Evolutionary conservation across 2,797 vertebrate species (phyloP).

Genomic region (Halcyon chelicuti): DNA sequence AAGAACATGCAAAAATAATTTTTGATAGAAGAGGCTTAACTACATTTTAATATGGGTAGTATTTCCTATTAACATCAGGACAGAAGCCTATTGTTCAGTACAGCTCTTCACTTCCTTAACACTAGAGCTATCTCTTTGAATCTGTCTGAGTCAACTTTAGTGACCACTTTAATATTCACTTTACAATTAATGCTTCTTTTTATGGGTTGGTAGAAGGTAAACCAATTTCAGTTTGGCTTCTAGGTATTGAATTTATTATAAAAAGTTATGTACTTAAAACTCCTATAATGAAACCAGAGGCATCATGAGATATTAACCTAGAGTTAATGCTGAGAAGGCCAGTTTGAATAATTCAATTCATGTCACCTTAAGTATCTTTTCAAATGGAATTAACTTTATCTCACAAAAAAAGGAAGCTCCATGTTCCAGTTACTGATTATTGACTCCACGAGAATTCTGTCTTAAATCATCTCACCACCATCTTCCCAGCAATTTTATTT

Average conservation of each 20-base stretch:
- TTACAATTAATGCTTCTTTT: conserved; percentile 77
- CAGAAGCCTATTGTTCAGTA: conserved; percentile 42
- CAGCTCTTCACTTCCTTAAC: conserved; percentile 15
- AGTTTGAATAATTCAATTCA: conserved; percentile 77
- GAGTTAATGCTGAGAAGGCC: conserved; percentile 75
- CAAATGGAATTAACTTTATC: conserved; percentile 78
- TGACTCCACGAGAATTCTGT: conserved; percentile 49
- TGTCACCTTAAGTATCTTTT: conserved; percentile 77
- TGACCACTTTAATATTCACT: conserved; percentile 74
- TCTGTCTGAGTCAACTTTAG: conserved; percentile 70
- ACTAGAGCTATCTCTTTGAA: conserved; percentile 49
- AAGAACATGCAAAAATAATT: not conserved
- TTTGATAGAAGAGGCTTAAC: conserved; percentile 30
- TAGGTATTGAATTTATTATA: conserved; percentile 79
- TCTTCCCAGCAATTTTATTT: conserved; percentile 45
- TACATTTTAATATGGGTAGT: conserved; percentile 44
- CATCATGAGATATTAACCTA: conserved; percentile 77
- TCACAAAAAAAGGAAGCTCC: conserved; percentile 56
- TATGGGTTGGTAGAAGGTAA: conserved; percentile 75
- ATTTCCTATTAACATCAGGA: conserved; percentile 60
- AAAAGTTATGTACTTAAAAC: conserved; percentile 79
- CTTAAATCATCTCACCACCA: conserved; percentile 66
- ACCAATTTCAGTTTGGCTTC: conserved; percentile 73
- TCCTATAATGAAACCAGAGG: conserved; percentile 75
- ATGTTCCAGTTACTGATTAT: conserved; percentile 72